Base-by-base conservation (phyloP, 2,888 invertebrate genomes). In the Macaria notata region DNA sequence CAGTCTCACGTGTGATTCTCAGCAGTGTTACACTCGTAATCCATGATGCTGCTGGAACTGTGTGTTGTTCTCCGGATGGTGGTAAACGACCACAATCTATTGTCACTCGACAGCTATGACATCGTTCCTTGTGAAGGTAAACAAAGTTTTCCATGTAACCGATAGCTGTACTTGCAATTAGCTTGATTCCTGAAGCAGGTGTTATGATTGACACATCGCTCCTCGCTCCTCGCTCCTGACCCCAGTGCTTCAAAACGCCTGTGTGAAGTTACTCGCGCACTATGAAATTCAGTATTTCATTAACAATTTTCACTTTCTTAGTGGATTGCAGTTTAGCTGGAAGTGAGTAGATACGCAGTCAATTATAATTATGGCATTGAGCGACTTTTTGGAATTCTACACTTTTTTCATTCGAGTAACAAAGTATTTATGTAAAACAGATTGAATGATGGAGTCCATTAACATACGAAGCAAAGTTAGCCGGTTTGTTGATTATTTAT, bases 61-160 rank as follows among this genome's bases (percentile, higher is more conserved):
- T 74, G 73, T 69, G 61, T 75, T n/a, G 54, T 80, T 72, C 73
- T 75, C 50, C 65, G 74, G 71, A 79, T 73, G 43, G 60, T 69
- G 46, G 68, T 75, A 59, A 74, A 73, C 66, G 72, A 69, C 59
- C 65, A 62, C 33, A 65, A 70, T 63, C 64, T 71, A 52, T 58
- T 68, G 63, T 53, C 64, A 46, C 66, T 71, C 63, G 62, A 70
- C 51, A 62, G 64, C 54, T 52, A 64, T 56, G 61, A 63, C 51
- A 58, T 67, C 56, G 53, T 64, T 59, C 62, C 66, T 36, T 71
- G 71, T 58, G 54, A 61, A 63, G 75, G 76, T 79, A 79, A 78
- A 76, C 69, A 72, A 58, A 59, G 41, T 41, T 39, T 46, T 50
- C 43, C 41, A 41, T 4, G 41, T 41, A 41, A 1, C 4, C 41